Conservation (phyloP, 2,113 vertebrate species). For the Mastomys coucha region DNA sequence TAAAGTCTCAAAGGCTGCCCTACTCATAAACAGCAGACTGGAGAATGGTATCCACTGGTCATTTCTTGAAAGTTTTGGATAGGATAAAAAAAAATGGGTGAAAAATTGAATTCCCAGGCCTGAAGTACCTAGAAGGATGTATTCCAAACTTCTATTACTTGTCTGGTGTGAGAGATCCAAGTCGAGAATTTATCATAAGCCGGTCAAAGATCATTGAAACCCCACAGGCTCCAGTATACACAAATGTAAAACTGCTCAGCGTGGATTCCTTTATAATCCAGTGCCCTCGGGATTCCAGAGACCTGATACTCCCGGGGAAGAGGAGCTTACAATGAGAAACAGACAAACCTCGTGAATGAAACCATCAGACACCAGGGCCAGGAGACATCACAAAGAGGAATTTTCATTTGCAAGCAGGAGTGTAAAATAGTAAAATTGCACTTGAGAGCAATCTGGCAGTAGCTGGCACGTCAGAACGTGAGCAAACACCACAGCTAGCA, state of each 20-base stretch:
- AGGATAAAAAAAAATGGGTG: slow-evolving; percentile 15
- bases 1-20: background rate
- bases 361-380: slow-evolving; percentile 14
- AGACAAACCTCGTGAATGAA: slow-evolving; percentile 71
- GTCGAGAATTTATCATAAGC: slow-evolving; percentile 70
- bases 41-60: background rate
- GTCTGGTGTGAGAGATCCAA: slow-evolving; percentile 51
- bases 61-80: slow-evolving; percentile 31
- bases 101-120: slow-evolving; percentile 45
- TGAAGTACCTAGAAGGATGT: slow-evolving; percentile 35
- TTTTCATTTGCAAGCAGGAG: background rate
- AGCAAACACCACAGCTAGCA: background rate
- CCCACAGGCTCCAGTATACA: slow-evolving; percentile 20
- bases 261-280: slow-evolving; percentile 41
- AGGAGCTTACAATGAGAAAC: slow-evolving; percentile 55
- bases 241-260: slow-evolving; percentile 67
- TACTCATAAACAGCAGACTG: background rate
- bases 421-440: slow-evolving; percentile 22
- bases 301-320: slow-evolving; percentile 40
- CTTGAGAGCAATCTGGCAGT: background rate
- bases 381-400: slow-evolving; percentile 24
- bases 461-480: background rate
- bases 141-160: slow-evolving; percentile 71
- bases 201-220: slow-evolving; percentile 72
- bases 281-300: slow-evolving; percentile 32